These are phyloP conservation scores for Sebastes taczanowskii DNA, from an alignment of 2,797 vertebrate species.

Conservation along the genomic window DNA sequence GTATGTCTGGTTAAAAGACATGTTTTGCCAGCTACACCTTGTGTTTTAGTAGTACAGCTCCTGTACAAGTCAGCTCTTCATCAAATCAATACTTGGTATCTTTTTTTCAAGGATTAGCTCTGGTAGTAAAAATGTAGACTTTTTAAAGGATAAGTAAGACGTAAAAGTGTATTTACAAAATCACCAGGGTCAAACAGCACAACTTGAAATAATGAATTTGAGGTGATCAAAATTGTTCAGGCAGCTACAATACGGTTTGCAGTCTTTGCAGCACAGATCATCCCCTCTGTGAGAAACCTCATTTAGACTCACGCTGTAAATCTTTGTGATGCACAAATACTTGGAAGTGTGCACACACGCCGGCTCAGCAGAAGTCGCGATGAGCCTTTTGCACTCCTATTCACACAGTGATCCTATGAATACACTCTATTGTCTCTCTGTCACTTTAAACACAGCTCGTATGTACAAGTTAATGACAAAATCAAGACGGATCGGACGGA, in stretches of 20 bases:
- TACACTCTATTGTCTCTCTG: constrained; percentile 17
- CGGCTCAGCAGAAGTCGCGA: constrained; percentile 3
- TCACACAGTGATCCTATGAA: constrained; percentile 38
- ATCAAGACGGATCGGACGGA: constrained; percentile 61
- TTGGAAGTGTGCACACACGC: background rate
- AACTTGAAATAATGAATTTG: constrained; percentile 26
- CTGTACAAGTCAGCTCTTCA: constrained; percentile 40
- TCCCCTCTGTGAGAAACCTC: constrained; percentile 11
- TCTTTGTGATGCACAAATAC: constrained; percentile 34
- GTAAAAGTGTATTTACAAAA: constrained; percentile 67
- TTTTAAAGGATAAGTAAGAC: constrained; percentile 48
- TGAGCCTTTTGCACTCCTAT: constrained; percentile 11
- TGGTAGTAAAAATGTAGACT: constrained; percentile 46
- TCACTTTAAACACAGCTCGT: constrained; percentile 23
- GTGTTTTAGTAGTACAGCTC: constrained; percentile 33
- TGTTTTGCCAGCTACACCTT: constrained; percentile 27
- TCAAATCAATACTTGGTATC: constrained; percentile 54
- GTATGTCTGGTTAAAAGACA: constrained; percentile 31
- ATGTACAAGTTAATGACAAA: constrained; percentile 44
- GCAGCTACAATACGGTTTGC: constrained; percentile 45
- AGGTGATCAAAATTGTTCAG: constrained; percentile 46
- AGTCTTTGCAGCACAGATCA: constrained; percentile 33
- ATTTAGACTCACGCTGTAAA: constrained; percentile 9
- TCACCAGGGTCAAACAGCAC: constrained; percentile 40
- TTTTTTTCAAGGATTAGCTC: constrained; percentile 46